A percentile compares a stretch with the other conserved stretches of the same genome.
Conservation (phyloP, 1,140 invertebrate species). For the Papilio helenus region DNA sequence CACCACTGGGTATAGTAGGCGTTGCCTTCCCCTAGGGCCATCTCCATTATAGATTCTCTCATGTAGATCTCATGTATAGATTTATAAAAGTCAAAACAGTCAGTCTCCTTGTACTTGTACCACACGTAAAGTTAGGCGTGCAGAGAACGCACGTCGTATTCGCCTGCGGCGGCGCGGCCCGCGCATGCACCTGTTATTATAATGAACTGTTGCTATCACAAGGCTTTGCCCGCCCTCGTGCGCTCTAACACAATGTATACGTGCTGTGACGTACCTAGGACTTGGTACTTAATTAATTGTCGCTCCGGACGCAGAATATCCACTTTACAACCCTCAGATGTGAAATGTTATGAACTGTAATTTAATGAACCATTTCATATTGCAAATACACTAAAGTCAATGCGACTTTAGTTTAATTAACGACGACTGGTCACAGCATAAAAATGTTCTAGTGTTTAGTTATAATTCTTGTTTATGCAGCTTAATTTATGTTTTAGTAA, state of each 20-base stretch:
- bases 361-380: background rate
- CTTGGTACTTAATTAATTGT: conserved; percentile 24
- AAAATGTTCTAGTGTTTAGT: too few species aligned
- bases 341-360: background rate
- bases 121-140: conserved; percentile 47
- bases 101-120: conserved; percentile 25
- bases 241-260: conserved; percentile 41
- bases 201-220: conserved; percentile 69
- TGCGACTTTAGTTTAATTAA: too few species aligned
- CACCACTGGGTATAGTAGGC: too few species aligned
- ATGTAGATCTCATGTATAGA: too few species aligned
- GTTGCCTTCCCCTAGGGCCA: too few species aligned
- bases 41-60: too few species aligned
- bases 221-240: background rate
- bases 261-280: background rate
- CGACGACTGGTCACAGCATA: too few species aligned
- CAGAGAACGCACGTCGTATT: conserved; percentile 57
- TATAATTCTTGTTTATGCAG: background rate
- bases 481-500: background rate
- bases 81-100: too few species aligned
- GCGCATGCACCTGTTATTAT: conserved; percentile 72
- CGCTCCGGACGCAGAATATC: background rate
- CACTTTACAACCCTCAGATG: background rate
- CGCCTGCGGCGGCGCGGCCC: conserved; percentile 59
- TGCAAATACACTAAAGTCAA: background rate